Percentiles rank a stretch among this genome's conserved stretches.
phyloP scores from a whole-genome alignment of 2,797 vertebrate species.

The Gephyroberyx darwinii region DNA sequence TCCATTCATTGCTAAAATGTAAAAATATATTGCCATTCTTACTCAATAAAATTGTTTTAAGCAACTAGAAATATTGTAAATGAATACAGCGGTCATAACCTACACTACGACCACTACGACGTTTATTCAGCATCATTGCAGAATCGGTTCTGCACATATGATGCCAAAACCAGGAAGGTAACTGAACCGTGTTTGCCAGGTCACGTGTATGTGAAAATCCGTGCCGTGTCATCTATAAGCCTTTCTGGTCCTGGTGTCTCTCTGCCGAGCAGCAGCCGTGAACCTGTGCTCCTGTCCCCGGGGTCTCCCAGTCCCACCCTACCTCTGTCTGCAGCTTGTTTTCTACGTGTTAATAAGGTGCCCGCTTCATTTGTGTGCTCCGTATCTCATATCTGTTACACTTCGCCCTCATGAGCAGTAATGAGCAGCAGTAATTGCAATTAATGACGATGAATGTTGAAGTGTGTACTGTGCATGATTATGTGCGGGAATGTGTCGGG shows the following conservation, averaged over 20 bases:
- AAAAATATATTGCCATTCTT: no score
- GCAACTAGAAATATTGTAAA: no score
- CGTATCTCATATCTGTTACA: not conserved
- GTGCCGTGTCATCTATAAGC: not conserved
- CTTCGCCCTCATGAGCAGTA: not conserved
- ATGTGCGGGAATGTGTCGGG: no score
- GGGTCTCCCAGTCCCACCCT: not conserved
- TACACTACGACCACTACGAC: no score
- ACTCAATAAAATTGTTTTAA: no score
- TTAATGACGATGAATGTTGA: not conserved
- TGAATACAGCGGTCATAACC: no score
- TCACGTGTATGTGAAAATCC: no score
- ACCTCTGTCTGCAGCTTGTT: not conserved
- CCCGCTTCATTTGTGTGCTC: constrained; percentile 1
- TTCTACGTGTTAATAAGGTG: constrained; percentile 29
- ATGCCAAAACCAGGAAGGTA: no score
- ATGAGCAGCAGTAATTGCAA: not conserved
- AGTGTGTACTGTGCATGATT: not conserved
- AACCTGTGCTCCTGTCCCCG: not conserved
- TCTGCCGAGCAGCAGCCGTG: not conserved
- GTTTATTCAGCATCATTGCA: no score
- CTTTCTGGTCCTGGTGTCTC: not conserved
- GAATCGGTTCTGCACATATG: no score
- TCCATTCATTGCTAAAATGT: no score
- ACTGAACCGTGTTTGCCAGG: no score